phyloP scores from a whole-genome alignment of 1,140 invertebrate species.

The Anagrus nilaparvatae region DNA sequence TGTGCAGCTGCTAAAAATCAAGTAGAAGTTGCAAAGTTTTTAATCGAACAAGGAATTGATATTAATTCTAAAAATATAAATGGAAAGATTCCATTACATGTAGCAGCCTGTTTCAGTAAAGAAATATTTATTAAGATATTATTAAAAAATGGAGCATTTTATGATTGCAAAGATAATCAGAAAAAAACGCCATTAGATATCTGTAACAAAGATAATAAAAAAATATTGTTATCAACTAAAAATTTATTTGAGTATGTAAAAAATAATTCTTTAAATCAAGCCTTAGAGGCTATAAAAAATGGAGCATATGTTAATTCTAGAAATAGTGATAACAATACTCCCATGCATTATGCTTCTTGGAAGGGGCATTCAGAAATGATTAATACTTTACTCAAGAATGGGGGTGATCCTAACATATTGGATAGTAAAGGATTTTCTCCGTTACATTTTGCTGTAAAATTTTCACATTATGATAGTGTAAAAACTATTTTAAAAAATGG shows the following conservation, averaged over 20 bases:
- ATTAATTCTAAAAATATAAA: background rate
- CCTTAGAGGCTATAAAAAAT: too few species aligned
- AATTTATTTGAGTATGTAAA: too few species aligned
- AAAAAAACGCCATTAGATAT: background rate
- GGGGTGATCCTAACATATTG: constrained; percentile 14
- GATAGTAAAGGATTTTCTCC: constrained; percentile 12
- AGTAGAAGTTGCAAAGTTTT: background rate
- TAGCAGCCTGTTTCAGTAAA: background rate
- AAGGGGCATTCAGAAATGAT: constrained; percentile 6
- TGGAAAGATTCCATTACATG: background rate
- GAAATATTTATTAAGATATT: background rate
- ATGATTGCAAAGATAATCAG: background rate
- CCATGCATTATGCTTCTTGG: background rate
- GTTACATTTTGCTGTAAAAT: constrained; percentile 16
- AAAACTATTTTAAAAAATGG: constrained; percentile 2
- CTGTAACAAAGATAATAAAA: too few species aligned
- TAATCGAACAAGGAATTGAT: constrained; percentile 1
- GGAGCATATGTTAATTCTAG: too few species aligned
- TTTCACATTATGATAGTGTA: constrained; percentile 9
- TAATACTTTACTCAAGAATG: constrained; percentile 16
- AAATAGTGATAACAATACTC: background rate
- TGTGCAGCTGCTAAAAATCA: background rate
- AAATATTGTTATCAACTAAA: too few species aligned
- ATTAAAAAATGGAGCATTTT: constrained; percentile 5
- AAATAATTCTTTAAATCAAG: too few species aligned